Percentiles rank a stretch among this genome's conserved stretches.
phyloP scores from a whole-genome alignment of 2,888 invertebrate species.

The Hoplodrina blanda region DNA sequence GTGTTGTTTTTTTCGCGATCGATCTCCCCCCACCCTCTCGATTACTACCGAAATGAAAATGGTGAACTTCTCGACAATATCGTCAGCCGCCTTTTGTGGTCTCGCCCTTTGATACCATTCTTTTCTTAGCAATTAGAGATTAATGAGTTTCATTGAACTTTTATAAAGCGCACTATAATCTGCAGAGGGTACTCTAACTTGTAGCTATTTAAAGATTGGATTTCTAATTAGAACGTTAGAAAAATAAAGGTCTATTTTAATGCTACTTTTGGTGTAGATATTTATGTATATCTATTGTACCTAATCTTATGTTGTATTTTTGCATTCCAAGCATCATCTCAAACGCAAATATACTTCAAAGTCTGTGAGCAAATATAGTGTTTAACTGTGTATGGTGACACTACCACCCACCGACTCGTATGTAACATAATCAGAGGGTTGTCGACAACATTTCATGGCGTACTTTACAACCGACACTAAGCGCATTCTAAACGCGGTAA shows the following conservation, averaged over 20 bases:
- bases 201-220: neutral
- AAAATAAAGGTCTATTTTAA: no score
- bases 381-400: neutral
- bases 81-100: slow-evolving; percentile 79
- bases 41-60: slow-evolving; percentile 79
- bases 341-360: slow-evolving; percentile 27
- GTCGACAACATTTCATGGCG: slow-evolving; percentile 14
- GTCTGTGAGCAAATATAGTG: slow-evolving; percentile 13
- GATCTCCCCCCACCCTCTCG: slow-evolving; percentile 69
- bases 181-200: slow-evolving; percentile 8
- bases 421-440: slow-evolving; percentile 38
- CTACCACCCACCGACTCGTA: slow-evolving; percentile 17
- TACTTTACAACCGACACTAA: slow-evolving; percentile 48
- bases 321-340: neutral
- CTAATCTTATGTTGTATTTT: neutral
- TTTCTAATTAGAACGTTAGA: neutral
- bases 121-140: slow-evolving; percentile 85
- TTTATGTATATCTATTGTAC: neutral
- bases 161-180: slow-evolving; percentile 66
- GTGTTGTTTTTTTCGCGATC: slow-evolving; percentile 88
- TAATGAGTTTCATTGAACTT: slow-evolving; percentile 80
- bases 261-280: no score
- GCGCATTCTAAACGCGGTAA: slow-evolving; percentile 58
- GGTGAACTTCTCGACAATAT: slow-evolving; percentile 82
- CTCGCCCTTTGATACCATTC: slow-evolving; percentile 79